Conservation (phyloP, 2,797 vertebrate species). For the Masticophis lateralis region DNA sequence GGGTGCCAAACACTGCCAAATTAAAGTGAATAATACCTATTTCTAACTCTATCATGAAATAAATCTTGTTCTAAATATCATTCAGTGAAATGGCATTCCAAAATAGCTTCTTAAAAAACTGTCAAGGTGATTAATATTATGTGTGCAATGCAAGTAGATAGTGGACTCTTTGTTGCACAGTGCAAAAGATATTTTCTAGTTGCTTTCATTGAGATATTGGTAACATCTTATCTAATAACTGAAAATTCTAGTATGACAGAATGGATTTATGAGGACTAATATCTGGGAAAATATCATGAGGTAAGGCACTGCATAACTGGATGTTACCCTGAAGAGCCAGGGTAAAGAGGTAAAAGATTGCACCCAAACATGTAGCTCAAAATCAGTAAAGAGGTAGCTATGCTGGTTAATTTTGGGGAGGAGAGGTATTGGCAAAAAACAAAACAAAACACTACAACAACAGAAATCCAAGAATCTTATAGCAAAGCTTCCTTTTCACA, state of each 20-base stretch:
- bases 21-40: conserved; percentile 67
- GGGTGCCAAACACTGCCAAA: conserved; percentile 69
- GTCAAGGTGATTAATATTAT: conserved; percentile 65
- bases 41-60: conserved; percentile 63
- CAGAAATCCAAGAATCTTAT: not conserved
- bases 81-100: conserved; percentile 62
- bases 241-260: conserved; percentile 51
- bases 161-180: conserved; percentile 55
- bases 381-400: not conserved
- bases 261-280: conserved; percentile 59
- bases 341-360: not conserved
- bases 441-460: not conserved
- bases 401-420: not conserved
- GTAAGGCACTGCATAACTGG: not conserved
- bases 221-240: conserved; percentile 58
- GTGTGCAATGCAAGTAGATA: conserved; percentile 65
- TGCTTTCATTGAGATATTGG: conserved; percentile 58
- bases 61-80: conserved; percentile 52
- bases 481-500: not conserved
- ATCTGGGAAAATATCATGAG: conserved; percentile 48
- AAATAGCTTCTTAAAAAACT: conserved; percentile 61
- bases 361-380: not conserved
- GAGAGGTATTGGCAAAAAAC: not conserved
- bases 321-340: not conserved
- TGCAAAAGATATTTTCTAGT: conserved; percentile 60